These are phyloP conservation scores for Eublepharis macularius DNA, from an alignment of 2,113 vertebrate species.

Conservation along the genomic window DNA sequence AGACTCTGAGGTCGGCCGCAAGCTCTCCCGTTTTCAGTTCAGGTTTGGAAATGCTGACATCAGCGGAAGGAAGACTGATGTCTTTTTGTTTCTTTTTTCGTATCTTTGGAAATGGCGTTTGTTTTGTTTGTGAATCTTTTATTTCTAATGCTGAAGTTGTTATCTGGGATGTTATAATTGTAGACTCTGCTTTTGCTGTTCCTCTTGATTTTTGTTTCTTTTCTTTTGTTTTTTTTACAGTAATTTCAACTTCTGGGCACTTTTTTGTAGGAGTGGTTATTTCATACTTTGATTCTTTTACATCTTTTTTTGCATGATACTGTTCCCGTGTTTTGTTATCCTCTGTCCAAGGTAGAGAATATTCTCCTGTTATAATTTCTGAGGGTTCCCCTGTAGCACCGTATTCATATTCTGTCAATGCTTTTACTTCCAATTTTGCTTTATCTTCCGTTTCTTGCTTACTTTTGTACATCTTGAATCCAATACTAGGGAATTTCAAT, in stretches of 20 bases:
- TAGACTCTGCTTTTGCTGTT: constrained; percentile 18
- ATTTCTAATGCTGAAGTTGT: constrained; percentile 18
- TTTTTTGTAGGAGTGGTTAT: constrained; percentile 15
- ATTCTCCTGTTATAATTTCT: constrained; percentile 40
- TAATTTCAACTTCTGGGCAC: constrained; percentile 69
- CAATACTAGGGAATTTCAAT: constrained; percentile 66
- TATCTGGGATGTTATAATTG: constrained; percentile 8
- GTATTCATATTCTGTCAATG: constrained; percentile 41
- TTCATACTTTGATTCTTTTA: constrained; percentile 46
- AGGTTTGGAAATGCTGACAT: background rate
- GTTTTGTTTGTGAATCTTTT: constrained; percentile 19
- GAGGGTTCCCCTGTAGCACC: constrained; percentile 28
- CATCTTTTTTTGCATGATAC: constrained; percentile 15
- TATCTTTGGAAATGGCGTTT: constrained; percentile 37
- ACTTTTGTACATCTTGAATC: constrained; percentile 61
- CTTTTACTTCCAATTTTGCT: constrained; percentile 56
- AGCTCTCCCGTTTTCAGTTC: background rate
- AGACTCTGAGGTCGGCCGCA: background rate
- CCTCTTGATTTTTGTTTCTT: constrained; percentile 33
- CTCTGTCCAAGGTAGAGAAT: constrained; percentile 26
- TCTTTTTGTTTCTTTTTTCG: constrained; percentile 59
- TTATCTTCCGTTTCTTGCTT: constrained; percentile 61
- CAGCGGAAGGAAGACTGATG: background rate
- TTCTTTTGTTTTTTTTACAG: constrained; percentile 54
- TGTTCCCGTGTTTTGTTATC: constrained; percentile 31